Evolutionary conservation across 92 coral and sea anemone species (phyloP).

Genomic region (Scolanthus callimorphus): DNA sequence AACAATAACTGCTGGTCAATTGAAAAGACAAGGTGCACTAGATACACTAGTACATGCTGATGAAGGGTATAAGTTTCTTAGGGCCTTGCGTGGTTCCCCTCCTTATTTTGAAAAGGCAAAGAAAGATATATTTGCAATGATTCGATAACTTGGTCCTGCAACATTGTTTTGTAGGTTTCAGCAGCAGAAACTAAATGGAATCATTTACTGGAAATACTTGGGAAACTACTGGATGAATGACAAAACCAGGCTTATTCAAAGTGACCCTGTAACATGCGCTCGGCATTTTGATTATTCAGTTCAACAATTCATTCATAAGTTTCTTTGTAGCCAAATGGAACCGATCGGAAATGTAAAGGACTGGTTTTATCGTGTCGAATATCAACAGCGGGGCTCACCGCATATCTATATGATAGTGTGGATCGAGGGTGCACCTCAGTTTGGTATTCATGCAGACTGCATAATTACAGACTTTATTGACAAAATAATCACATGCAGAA

Average conservation of each 20-base stretch:
- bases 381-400: constrained; percentile 58
- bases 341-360: constrained; percentile 31
- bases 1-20: constrained; percentile 49
- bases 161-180: constrained; percentile 56
- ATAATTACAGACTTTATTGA: background rate
- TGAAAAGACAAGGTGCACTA: constrained; percentile 53
- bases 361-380: constrained; percentile 57
- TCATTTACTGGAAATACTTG: constrained; percentile 29
- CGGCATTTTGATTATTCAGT: constrained; percentile 48
- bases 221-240: constrained; percentile 35
- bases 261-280: constrained; percentile 57
- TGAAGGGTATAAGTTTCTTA: constrained; percentile 45
- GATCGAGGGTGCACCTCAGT: background rate
- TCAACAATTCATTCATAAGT: constrained; percentile 18
- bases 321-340: constrained; percentile 9
- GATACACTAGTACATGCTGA: constrained; percentile 23
- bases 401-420: constrained; percentile 2
- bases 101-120: constrained; percentile 60
- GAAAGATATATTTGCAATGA: constrained; percentile 59
- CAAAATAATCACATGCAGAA: background rate
- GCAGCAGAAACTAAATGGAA: constrained; percentile 41
- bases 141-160: constrained; percentile 54
- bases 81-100: constrained; percentile 43
- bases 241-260: constrained; percentile 31
- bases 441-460: background rate